A percentile compares a stretch with the other conserved stretches of the same genome.
These are phyloP conservation scores for Suricata suricatta DNA, from an alignment of 2,113 vertebrate species.

Conservation along the genomic window DNA sequence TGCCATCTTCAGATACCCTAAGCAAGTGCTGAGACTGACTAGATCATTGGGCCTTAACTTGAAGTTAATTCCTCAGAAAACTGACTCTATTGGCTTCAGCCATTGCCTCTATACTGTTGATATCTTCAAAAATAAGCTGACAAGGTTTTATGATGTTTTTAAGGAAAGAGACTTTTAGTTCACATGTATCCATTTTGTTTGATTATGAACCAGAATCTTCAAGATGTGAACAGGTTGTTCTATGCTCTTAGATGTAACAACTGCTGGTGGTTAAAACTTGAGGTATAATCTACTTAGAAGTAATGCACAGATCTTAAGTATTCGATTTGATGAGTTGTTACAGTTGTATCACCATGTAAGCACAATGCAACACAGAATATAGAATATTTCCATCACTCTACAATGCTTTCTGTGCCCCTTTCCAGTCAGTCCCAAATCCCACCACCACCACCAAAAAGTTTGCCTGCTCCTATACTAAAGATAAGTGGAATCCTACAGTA, in stretches of 20 bases:
- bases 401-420: neutral
- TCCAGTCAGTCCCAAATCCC: neutral
- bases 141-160: neutral
- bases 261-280: neutral
- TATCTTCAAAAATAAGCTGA: neutral
- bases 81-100: neutral
- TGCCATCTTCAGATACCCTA: neutral
- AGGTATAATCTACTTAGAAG: slow-evolving; percentile 9
- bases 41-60: neutral
- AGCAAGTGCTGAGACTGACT: neutral
- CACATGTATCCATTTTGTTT: neutral
- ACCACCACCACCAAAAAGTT: neutral
- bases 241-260: neutral
- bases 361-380: neutral
- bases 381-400: neutral
- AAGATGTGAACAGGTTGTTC: neutral
- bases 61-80: neutral
- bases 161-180: neutral
- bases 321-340: neutral
- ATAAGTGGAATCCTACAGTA: neutral
- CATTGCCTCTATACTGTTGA: neutral
- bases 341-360: neutral
- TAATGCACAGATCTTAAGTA: neutral
- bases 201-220: neutral
- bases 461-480: neutral